These are phyloP conservation scores for Hemicordylus capensis DNA, from an alignment of 2,113 vertebrate genomes.

Conservation along the genomic window DNA sequence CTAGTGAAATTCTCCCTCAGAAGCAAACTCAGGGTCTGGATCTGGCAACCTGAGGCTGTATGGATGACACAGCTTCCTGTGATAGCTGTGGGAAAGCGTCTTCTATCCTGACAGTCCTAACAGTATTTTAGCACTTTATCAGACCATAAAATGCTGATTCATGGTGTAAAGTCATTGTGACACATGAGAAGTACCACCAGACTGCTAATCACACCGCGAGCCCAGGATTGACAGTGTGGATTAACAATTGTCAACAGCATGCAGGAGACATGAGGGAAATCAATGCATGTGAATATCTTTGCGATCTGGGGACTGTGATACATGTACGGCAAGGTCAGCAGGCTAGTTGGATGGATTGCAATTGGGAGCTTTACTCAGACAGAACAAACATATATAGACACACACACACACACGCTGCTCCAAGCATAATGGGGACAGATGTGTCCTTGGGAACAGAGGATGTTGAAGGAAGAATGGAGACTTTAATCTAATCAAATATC, in stretches of 20 bases:
- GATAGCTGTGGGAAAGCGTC: background rate
- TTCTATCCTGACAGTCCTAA: background rate
- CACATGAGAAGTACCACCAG: conserved; percentile 15
- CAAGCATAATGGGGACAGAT: background rate
- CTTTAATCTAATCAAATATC: background rate
- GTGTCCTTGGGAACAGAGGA: background rate
- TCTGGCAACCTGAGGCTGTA: background rate
- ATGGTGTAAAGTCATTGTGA: conserved; percentile 24
- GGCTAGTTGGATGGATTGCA: conserved; percentile 4
- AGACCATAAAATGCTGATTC: conserved; percentile 28
- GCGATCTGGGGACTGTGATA: conserved; percentile 18
- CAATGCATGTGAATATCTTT: conserved; percentile 20
- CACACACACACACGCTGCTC: background rate
- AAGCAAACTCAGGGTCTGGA: background rate
- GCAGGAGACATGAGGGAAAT: conserved; percentile 28
- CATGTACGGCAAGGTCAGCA: conserved; percentile 27
- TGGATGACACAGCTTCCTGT: background rate
- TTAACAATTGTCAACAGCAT: conserved; percentile 38
- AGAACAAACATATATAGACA: background rate
- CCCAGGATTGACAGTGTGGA: conserved; percentile 19
- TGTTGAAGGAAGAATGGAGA: background rate
- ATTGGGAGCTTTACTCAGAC: background rate
- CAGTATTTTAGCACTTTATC: background rate
- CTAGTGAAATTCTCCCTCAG: background rate
- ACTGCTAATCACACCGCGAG: conserved; percentile 17